Base-by-base conservation (phyloP, 2,888 invertebrate genomes). In the Limenitis camilla region DNA sequence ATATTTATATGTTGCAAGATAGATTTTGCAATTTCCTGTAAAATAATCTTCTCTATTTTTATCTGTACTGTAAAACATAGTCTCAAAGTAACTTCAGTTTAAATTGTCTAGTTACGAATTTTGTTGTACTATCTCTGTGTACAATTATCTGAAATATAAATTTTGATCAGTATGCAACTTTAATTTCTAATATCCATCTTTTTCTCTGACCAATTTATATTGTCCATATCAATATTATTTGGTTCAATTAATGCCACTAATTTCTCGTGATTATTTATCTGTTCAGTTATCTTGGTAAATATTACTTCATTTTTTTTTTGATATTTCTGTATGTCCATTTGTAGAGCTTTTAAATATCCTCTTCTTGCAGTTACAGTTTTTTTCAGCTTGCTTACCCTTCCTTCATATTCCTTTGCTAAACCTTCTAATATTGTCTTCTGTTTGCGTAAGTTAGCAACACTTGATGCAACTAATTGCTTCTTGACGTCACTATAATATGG, bases 111-210 rank as follows among this genome's bases (percentile, higher is more conserved):
- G 69, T 68, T 74, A 69, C 72, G 73, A 75, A 73, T 78, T 82
- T 79, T 75, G 81, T 84, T 86, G 80, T 86, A 84, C 76, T 81
- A 81, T 81, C 78, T 81, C 82, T 84, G 79, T 86, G 86, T 86
- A 85, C 81, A 84, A 81, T 84, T 84, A 84, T 86, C 83, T 77
- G 83, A 85, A 86, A 84, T 82, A 86, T 83, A 86, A 83, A 83
- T 78, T 83, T 82, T 85, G 84, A 79, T 84, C 80, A 83, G 72
- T 65, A 61, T 61, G 72, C 62, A 77, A 40, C 35, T 51, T 77
- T 71, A 63, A 56, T 67, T 55, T 69, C 72, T 65, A 50, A 63
- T 50, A 60, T 76, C 68, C 63, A 75, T 61, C 49, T 78, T 73
- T 68, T 72, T 74, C 35, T 73, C 71, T 54, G 68, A 67, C 79